Evolutionary conservation across 2,113 vertebrate species (phyloP).

Genomic region (Pao palembangensis): DNA sequence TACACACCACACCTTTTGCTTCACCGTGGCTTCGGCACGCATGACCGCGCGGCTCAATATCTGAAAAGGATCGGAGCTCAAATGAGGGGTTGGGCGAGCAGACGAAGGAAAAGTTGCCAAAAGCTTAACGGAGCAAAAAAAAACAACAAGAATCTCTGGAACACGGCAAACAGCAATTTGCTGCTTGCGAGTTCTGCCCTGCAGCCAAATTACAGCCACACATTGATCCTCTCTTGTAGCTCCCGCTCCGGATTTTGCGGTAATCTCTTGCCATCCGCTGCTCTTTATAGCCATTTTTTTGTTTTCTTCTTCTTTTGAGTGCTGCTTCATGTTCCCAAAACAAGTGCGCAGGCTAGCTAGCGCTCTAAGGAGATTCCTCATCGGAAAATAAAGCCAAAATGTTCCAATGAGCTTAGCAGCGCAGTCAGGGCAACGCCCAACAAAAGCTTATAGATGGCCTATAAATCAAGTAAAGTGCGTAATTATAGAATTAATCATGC

Average conservation of each 20-base stretch:
- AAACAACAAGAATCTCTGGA: constrained; percentile 9
- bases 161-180: constrained; percentile 29
- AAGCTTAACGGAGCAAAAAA: constrained; percentile 40
- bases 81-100: constrained; percentile 43
- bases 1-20: constrained; percentile 24
- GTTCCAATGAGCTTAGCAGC: constrained; percentile 7
- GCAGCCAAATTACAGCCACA: constrained; percentile 37
- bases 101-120: constrained; percentile 36
- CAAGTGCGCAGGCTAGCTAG: neutral
- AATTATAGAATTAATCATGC: constrained; percentile 53
- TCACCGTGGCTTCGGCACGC: constrained; percentile 47
- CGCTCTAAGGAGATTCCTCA: neutral
- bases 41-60: constrained; percentile 61
- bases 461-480: constrained; percentile 50
- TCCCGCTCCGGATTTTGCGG: constrained; percentile 5
- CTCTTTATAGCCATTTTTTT: constrained; percentile 16
- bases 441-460: constrained; percentile 24
- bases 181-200: constrained; percentile 45
- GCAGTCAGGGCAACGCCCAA: constrained; percentile 15
- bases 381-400: too few relatives aligned
- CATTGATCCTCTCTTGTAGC: constrained; percentile 34
- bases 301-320: neutral
- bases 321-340: constrained; percentile 1
- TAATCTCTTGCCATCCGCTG: constrained; percentile 10
- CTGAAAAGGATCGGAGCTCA: constrained; percentile 50